Evolutionary conservation across 2,113 vertebrate species (phyloP).

Genomic region (Numida meleagris): DNA sequence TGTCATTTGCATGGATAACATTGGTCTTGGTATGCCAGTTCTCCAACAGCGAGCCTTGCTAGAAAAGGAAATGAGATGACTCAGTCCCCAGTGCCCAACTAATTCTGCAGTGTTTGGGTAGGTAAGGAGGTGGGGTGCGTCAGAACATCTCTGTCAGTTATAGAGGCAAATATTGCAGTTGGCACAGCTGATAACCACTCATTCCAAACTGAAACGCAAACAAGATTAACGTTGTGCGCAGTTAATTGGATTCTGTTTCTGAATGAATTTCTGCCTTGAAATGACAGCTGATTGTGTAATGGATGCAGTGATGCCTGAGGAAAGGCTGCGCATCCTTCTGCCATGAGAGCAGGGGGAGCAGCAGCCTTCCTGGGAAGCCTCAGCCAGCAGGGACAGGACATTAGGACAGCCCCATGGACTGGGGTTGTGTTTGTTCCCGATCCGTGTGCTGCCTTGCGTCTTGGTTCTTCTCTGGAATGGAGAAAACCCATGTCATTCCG

Average conservation of each 20-base stretch:
- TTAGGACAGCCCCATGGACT: not conserved
- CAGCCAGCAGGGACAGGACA: not conserved
- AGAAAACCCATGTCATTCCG: not conserved
- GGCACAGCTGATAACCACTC: not conserved
- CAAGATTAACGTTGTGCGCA: not conserved
- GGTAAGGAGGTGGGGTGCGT: not conserved
- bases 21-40: constrained; percentile 27
- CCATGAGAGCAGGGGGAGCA: not conserved
- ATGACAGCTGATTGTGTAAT: not conserved
- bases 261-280: not conserved
- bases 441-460: not conserved
- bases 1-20: not conserved
- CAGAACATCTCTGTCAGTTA: not conserved
- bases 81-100: not conserved
- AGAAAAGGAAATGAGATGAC: constrained; percentile 53
- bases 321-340: not conserved
- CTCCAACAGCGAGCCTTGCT: constrained; percentile 18
- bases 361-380: not conserved
- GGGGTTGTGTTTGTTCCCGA: not conserved
- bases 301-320: not conserved
- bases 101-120: not conserved
- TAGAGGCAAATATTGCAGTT: not conserved
- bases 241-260: not conserved
- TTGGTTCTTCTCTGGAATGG: not conserved
- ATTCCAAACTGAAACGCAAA: not conserved